Base-by-base conservation (phyloP, 1,140 invertebrate genomes). In the Phymastichus coffea region DNA sequence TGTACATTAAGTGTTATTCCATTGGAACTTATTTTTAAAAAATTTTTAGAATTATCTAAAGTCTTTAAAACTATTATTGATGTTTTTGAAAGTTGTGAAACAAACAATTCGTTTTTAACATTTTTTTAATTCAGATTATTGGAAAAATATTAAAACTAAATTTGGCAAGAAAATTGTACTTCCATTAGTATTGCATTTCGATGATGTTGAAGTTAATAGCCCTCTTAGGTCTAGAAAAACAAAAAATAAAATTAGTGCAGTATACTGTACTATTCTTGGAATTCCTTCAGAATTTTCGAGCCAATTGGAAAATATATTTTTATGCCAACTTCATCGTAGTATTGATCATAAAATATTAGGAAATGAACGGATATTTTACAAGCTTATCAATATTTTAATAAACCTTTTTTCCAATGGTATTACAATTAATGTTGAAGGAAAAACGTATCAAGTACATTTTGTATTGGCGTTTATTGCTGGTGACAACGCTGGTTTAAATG, bases 11-110 rank as follows among this genome's bases (percentile, higher is more conserved):
- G 15, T 46, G 3, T 57, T 2, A 41, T 48, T 2, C 22, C 19
- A 19, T 19, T 57, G 26, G 49, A 57, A 3, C 2, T 19, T 38
- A 22, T 57, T 28, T 22, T 57, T 10, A 57, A 48, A 57, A 25
- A 38, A 49, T 57, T 57, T 43, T 41, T 57, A 6, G 56, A 49
- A 28, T 28, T 49, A 30, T 33, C 56, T 2, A 40, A 28, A 8
- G 37, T 57, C 33, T 57, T 49, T 22, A 15, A 25, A 15, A 2
- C 44, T 28, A 43, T 57, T 22, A 17, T 41, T 3, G 3, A 46
- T 10, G 17, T 49, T 20, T 22, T 49, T 9, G 14, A 57, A 25
- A 49, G 30, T 20, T 37, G 19, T n/a, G n/a, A n/a, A n/a, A n/a
- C n/a, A n/a, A n/a, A n/a, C n/a, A n/a, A n/a, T n/a, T n/a, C n/a